Conservation (phyloP, 37 sponge, comb jelly and placozoan genomes). For the Cladorhizidae sp. region DNA sequence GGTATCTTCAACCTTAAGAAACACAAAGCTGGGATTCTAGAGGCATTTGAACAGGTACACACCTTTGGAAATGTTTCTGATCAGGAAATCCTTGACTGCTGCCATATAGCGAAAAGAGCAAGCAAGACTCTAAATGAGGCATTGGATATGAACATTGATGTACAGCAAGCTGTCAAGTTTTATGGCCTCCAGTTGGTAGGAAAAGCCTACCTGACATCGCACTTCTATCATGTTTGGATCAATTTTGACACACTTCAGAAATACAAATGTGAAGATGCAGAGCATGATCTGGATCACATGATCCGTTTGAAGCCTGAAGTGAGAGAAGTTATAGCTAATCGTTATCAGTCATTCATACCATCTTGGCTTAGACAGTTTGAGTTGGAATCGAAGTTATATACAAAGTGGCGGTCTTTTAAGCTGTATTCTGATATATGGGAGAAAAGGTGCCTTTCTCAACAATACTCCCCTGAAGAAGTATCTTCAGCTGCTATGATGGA, state of each 20-base stretch:
- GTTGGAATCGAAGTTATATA: neutral
- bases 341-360: neutral
- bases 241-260: neutral
- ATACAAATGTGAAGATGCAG: constrained; percentile 3
- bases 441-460: neutral
- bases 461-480: constrained; percentile 12
- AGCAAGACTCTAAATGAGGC: neutral
- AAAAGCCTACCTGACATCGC: constrained; percentile 14
- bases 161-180: constrained; percentile 36
- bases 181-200: constrained; percentile 25
- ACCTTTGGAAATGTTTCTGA: neutral
- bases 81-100: constrained; percentile 14
- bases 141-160: constrained; percentile 7
- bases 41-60: constrained; percentile 39
- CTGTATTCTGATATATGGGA: constrained; percentile 8
- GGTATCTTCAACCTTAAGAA: neutral
- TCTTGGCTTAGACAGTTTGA: constrained; percentile 12
- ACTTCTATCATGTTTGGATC: constrained; percentile 31
- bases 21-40: constrained; percentile 40
- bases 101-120: constrained; percentile 14
- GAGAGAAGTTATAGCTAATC: constrained; percentile 16
- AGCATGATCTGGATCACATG: constrained; percentile 46
- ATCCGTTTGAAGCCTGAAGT: constrained; percentile 8
- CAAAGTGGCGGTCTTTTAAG: neutral
- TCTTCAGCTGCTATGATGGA: neutral